A percentile compares a stretch with the other conserved stretches of the same genome.
These are phyloP conservation scores for Zootermopsis nevadensis DNA, from an alignment of 2,888 invertebrate species.

Conservation along the genomic window DNA sequence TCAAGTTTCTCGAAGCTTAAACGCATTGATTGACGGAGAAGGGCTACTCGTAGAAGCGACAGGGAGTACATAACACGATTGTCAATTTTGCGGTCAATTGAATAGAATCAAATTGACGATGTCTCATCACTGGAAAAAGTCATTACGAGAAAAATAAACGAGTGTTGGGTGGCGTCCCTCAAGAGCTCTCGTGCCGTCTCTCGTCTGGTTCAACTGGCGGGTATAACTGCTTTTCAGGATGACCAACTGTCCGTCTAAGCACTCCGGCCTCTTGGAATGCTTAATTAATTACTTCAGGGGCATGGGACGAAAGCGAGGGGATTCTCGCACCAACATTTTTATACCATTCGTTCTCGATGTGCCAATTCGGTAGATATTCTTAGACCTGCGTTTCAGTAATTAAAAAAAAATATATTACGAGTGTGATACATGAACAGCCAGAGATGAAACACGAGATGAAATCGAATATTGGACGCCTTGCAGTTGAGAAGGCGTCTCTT, in stretches of 20 bases:
- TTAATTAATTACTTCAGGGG: neutral
- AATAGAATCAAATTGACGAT: neutral
- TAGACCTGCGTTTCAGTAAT: no score
- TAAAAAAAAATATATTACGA: no score
- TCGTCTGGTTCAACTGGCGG: neutral
- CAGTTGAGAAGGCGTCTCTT: no score
- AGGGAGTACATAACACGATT: neutral
- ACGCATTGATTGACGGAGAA: no score
- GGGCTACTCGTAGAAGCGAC: neutral
- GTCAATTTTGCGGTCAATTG: neutral
- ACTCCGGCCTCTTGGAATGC: neutral
- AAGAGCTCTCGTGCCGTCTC: neutral
- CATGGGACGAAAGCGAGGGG: no score
- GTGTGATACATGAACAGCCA: no score
- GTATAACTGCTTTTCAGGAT: neutral
- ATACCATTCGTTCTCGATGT: no score
- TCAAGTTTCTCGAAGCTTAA: neutral
- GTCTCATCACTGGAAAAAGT: neutral
- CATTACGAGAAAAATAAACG: conserved; percentile 2
- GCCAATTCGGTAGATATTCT: no score
- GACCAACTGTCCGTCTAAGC: neutral
- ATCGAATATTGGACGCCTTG: no score
- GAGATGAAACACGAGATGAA: no score
- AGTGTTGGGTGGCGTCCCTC: neutral
- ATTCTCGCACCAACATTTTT: no score